phyloP scores from a whole-genome alignment of 2,888 invertebrate species.

The Orchesella flavescens region DNA sequence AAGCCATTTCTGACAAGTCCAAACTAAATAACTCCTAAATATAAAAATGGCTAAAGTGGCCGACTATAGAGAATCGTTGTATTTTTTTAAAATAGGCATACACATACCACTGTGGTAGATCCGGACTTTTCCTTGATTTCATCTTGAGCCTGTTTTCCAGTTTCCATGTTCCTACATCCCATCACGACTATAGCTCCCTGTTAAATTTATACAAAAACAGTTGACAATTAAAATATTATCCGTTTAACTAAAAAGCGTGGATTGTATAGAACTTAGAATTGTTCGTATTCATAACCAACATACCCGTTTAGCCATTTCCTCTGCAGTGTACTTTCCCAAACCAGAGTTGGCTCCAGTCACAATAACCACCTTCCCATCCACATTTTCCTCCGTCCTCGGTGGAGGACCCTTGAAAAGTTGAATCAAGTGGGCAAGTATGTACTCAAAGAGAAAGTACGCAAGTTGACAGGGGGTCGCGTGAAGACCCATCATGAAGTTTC shows the following conservation, averaged over 20 bases:
- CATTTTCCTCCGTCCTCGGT: constrained; percentile 52
- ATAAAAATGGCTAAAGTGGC: background rate
- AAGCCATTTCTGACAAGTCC: constrained; percentile 60
- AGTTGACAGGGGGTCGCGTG: constrained; percentile 54
- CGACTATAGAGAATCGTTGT: too few species aligned
- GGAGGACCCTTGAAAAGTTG: constrained; percentile 45
- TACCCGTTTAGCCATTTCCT: constrained; percentile 67
- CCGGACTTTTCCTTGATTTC: constrained; percentile 59
- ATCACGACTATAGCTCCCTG: constrained; percentile 68
- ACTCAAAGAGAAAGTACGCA: constrained; percentile 54
- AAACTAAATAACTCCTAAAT: constrained; percentile 49
- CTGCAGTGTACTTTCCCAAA: constrained; percentile 58
- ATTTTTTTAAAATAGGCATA: background rate
- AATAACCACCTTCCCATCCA: constrained; percentile 59
- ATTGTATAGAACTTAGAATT: too few species aligned
- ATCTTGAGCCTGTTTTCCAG: constrained; percentile 39
- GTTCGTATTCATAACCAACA: too few species aligned
- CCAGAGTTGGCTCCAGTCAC: constrained; percentile 63
- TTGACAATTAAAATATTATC: too few species aligned
- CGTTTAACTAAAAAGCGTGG: too few species aligned
- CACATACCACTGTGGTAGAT: constrained; percentile 48
- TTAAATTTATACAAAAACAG: too few species aligned
- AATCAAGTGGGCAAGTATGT: constrained; percentile 44
- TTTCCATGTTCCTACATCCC: constrained; percentile 57
- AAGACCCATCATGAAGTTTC: constrained; percentile 36